phyloP scores from a whole-genome alignment of 2,113 vertebrate species.

The Mormoops blainvillei region DNA sequence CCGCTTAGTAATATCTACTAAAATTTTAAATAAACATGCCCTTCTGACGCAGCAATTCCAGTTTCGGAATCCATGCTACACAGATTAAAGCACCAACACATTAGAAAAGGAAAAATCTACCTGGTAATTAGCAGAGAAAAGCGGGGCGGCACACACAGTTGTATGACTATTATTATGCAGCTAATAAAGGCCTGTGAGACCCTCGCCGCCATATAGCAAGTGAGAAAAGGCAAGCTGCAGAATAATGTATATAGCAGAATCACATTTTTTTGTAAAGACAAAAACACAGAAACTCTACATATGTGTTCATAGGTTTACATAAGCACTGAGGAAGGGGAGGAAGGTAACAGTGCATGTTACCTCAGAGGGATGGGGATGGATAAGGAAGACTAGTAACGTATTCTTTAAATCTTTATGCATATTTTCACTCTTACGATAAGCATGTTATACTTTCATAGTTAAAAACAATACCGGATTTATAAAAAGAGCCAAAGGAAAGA shows the following conservation, averaged over 20 bases:
- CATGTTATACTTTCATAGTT: not conserved
- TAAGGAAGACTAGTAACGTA: not conserved
- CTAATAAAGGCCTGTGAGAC: not conserved
- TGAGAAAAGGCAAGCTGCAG: not conserved
- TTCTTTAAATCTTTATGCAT: not conserved
- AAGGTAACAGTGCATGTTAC: not conserved
- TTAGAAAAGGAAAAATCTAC: not conserved
- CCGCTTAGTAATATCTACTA: not conserved
- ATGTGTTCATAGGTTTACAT: not conserved
- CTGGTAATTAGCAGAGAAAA: not conserved
- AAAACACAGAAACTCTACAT: not conserved
- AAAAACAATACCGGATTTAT: not conserved
- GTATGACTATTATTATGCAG: no score
- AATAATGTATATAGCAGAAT: not conserved
- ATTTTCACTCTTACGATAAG: not conserved
- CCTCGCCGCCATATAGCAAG: not conserved
- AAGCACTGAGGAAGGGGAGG: not conserved
- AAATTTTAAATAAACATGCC: not conserved
- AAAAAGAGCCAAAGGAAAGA: not conserved
- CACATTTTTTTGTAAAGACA: not conserved
- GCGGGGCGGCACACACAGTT: fast-evolving
- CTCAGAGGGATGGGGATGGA: not conserved
- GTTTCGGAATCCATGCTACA: not conserved
- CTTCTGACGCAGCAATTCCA: not conserved
- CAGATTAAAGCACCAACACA: not conserved